These are phyloP conservation scores for Acyrthosiphon pisum DNA, from an alignment of 1,140 invertebrate species.

Conservation along the genomic window DNA sequence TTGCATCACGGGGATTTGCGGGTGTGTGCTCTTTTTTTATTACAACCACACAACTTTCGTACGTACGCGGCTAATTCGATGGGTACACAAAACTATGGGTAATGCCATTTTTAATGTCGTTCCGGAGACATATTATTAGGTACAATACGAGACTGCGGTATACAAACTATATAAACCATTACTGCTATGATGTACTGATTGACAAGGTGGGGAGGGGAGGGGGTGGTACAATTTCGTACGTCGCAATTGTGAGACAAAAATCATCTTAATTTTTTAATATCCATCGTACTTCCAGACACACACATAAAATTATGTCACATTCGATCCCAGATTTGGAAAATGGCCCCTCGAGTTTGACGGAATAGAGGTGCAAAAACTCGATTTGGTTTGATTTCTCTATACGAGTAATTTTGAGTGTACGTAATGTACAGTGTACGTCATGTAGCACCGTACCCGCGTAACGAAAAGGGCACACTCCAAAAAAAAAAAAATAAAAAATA, in stretches of 20 bases:
- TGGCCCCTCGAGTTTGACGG: accelerated
- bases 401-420: not conserved
- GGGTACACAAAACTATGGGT: not conserved
- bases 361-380: not conserved
- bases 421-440: not conserved
- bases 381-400: not conserved
- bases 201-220: too few relatives aligned
- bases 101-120: not conserved
- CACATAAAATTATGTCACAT: too few relatives aligned
- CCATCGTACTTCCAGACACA: too few relatives aligned
- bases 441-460: not conserved
- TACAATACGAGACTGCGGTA: too few relatives aligned
- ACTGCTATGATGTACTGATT: too few relatives aligned
- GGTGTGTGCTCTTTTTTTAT: not conserved
- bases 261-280: too few relatives aligned
- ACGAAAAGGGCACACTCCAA: not conserved
- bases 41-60: not conserved
- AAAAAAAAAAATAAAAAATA: not conserved
- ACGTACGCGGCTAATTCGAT: not conserved
- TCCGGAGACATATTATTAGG: not conserved
- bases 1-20: not conserved
- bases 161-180: not conserved
- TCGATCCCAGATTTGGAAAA: not conserved
- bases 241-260: too few relatives aligned
- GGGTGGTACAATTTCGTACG: too few relatives aligned